Evolutionary conservation across 1,140 invertebrate species (phyloP).

Genomic region (Ruditapes philippinarum): DNA sequence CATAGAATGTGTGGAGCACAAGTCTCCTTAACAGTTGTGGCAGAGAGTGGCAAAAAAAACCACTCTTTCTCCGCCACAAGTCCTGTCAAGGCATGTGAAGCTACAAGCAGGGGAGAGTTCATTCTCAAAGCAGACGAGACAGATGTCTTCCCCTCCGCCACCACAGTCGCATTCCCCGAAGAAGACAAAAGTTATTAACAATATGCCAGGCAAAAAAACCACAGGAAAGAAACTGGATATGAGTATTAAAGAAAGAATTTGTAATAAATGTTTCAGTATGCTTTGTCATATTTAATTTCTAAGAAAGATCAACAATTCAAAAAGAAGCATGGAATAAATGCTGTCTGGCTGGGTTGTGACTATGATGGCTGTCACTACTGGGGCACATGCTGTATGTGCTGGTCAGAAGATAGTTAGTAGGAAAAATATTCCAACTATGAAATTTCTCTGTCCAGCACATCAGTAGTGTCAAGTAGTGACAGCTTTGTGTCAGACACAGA

Average conservation of each 20-base stretch:
- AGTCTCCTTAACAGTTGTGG: neutral
- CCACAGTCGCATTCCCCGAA: neutral
- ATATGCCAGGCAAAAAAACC: neutral
- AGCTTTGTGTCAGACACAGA: neutral
- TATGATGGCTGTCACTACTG: neutral
- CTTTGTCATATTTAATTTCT: neutral
- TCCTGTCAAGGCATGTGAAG: neutral
- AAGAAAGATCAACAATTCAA: neutral
- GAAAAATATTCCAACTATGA: neutral
- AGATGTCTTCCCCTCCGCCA: neutral
- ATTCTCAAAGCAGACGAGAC: neutral
- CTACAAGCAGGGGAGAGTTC: neutral
- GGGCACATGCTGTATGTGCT: neutral
- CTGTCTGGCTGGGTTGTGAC: neutral
- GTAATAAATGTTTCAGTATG: neutral
- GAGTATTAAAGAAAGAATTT: neutral
- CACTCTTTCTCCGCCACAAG: neutral
- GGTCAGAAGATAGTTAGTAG: neutral
- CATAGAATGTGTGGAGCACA: neutral
- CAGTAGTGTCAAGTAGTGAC: neutral
- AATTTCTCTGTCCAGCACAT: conserved; percentile 28
- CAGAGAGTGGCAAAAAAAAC: neutral
- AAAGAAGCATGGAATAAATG: neutral
- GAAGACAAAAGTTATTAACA: neutral
- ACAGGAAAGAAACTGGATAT: neutral